Evolutionary conservation across 2,888 invertebrate genomes (phyloP).

Genomic region (Microplitis deprimator): DNA sequence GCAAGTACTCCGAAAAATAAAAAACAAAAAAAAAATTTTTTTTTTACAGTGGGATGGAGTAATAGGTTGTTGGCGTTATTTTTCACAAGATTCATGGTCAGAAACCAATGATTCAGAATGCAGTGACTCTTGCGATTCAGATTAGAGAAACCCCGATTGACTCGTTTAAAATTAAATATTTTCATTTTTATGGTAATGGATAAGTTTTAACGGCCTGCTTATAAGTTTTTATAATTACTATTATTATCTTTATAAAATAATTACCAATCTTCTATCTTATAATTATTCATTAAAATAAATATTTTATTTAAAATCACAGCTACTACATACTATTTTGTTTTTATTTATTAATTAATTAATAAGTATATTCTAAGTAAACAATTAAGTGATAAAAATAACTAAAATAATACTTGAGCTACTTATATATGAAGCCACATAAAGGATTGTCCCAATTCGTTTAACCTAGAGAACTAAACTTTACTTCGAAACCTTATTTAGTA

Average conservation of each 20-base stretch:
- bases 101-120: background rate
- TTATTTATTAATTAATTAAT: background rate
- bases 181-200: background rate
- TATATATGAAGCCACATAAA: slow-evolving; percentile 44
- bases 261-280: background rate
- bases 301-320: background rate
- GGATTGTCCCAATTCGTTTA: slow-evolving; percentile 48
- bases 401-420: slow-evolving; percentile 36
- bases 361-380: background rate
- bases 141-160: background rate
- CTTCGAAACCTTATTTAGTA: slow-evolving; percentile 43
- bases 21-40: background rate
- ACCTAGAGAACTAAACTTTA: slow-evolving; percentile 45
- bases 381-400: slow-evolving; percentile 5
- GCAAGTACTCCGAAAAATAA: background rate
- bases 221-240: background rate
- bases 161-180: background rate
- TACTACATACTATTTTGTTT: background rate
- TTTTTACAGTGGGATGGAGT: slow-evolving; percentile 69
- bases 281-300: background rate
- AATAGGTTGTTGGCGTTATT: slow-evolving; percentile 66
- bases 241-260: background rate
- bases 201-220: background rate
- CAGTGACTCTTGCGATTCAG: background rate
- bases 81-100: slow-evolving; percentile 30